phyloP scores from a whole-genome alignment of 2,113 vertebrate species.

The Climacteris rufus region DNA sequence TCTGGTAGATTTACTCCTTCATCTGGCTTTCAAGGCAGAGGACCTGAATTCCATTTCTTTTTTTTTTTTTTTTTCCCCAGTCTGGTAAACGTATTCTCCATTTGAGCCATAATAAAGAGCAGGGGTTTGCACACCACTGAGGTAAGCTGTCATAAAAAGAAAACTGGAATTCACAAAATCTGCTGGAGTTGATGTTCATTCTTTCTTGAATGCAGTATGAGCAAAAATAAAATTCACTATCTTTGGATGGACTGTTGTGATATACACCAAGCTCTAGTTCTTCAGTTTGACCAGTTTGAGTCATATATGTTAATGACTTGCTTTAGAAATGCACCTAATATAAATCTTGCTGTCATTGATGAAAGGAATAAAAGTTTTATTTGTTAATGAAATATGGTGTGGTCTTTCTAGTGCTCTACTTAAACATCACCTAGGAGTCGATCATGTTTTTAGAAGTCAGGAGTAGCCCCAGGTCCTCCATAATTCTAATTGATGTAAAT shows the following conservation, averaged over 20 bases:
- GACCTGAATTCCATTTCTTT: background rate
- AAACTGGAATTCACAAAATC: background rate
- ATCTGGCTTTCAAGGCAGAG: background rate
- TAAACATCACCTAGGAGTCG: conserved; percentile 71
- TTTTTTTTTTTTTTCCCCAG: background rate
- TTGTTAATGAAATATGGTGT: conserved; percentile 78
- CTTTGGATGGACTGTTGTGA: conserved; percentile 27
- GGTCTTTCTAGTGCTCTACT: conserved; percentile 73
- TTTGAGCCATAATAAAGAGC: background rate
- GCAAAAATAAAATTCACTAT: conserved; percentile 21
- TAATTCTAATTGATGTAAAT: conserved; percentile 92
- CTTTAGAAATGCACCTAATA: conserved; percentile 29
- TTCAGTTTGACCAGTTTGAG: conserved; percentile 39
- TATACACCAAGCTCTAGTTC: conserved; percentile 3
- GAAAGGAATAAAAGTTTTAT: conserved; percentile 66
- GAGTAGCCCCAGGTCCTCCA: conserved; percentile 66
- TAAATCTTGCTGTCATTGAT: conserved; percentile 61
- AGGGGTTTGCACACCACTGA: background rate
- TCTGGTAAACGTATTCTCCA: background rate
- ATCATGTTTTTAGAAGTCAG: conserved; percentile 73
- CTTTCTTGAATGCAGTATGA: background rate
- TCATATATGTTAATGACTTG: conserved; percentile 62
- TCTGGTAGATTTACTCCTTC: background rate
- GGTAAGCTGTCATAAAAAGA: background rate
- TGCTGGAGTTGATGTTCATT: background rate